A percentile compares a stretch with the other conserved stretches of the same genome.
These are phyloP conservation scores for Oryzias celebensis DNA, from an alignment of 2,113 vertebrate genomes.

Conservation along the genomic window DNA sequence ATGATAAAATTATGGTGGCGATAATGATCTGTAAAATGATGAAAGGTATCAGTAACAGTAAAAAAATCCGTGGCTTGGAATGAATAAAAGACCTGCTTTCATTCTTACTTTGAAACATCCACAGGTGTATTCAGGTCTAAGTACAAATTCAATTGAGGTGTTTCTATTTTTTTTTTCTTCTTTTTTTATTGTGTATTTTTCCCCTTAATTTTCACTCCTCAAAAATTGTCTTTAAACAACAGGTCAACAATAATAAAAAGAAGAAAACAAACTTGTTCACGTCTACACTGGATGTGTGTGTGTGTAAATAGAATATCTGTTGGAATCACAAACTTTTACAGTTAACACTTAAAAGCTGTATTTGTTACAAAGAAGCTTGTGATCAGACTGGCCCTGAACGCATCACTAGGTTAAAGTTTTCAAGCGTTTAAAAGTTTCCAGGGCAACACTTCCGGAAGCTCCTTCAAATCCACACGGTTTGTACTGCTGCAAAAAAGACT, in stretches of 20 bases:
- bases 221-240: slow-evolving; percentile 66
- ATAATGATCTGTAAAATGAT: slow-evolving; percentile 17
- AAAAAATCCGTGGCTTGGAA: slow-evolving; percentile 36
- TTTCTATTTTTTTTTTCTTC: slow-evolving; percentile 23
- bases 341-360: too few species aligned
- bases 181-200: slow-evolving; percentile 52
- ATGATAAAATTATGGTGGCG: slow-evolving; percentile 13
- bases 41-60: slow-evolving; percentile 18
- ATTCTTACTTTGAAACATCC: slow-evolving; percentile 31
- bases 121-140: slow-evolving; percentile 52
- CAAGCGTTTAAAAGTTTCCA: slow-evolving; percentile 44
- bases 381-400: background rate
- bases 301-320: background rate
- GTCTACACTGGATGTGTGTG: slow-evolving; percentile 53
- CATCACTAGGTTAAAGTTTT: background rate
- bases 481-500: too few species aligned
- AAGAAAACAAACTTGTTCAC: slow-evolving; percentile 69
- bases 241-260: slow-evolving; percentile 51
- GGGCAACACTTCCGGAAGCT: slow-evolving; percentile 11
- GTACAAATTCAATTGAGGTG: slow-evolving; percentile 44
- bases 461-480: too few species aligned
- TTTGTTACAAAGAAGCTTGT: background rate
- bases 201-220: slow-evolving; percentile 68
- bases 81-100: slow-evolving; percentile 39
- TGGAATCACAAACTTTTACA: too few species aligned